A percentile compares a stretch with the other conserved stretches of the same genome.
phyloP scores from a whole-genome alignment of 2,797 vertebrate genomes.

The Spea hammondii region DNA sequence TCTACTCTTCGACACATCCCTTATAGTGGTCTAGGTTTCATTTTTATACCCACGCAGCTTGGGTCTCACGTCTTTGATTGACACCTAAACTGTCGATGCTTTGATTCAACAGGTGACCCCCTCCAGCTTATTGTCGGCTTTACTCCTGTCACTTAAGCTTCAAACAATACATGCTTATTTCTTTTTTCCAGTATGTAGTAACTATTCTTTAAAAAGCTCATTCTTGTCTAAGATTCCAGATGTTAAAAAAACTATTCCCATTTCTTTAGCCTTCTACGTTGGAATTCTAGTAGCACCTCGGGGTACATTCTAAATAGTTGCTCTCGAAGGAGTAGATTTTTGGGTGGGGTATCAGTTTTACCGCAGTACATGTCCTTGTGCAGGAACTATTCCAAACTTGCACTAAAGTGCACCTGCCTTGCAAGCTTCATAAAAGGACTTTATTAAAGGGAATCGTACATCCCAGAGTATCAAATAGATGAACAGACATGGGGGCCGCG shows the following conservation, averaged over 20 bases:
- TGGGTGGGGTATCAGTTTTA: not conserved
- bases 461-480: no score
- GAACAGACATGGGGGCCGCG: no score
- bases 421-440: no score
- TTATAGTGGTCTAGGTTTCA: not conserved
- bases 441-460: no score
- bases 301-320: conserved; percentile 25
- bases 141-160: not conserved
- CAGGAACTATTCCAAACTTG: not conserved
- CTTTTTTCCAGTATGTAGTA: conserved; percentile 4
- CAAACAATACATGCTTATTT: conserved; percentile 12
- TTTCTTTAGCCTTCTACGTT: not conserved
- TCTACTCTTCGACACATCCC: not conserved
- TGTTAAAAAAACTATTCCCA: conserved; percentile 1
- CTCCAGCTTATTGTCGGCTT: not conserved
- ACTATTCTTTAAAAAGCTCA: conserved; percentile 5
- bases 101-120: not conserved
- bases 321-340: conserved; percentile 12
- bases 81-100: not conserved
- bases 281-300: conserved; percentile 3
- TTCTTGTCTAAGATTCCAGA: conserved; percentile 27
- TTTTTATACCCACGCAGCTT: not conserved
- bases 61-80: not conserved
- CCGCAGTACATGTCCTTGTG: not conserved
- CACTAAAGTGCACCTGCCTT: no score